Base-by-base conservation (phyloP, 2,113 vertebrate species). In the Lutjanus erythropterus region DNA sequence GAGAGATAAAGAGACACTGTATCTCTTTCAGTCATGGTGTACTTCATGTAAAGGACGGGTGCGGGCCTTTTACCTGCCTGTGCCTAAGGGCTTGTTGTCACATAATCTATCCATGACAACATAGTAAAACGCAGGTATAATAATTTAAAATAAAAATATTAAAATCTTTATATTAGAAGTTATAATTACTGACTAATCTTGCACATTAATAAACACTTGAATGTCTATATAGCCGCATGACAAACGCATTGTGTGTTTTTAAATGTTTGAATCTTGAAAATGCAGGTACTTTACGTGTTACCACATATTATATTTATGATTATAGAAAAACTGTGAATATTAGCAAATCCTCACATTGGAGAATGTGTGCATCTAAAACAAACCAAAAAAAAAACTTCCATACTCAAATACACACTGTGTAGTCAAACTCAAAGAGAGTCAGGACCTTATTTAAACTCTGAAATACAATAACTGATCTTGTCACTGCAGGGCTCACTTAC, bases 401-500 rank as follows among this genome's bases (percentile, higher is more conserved):
- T 58, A 37, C 2, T 31, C 6, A 46, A n/a, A 58, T 3, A 42
- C 1, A 42, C 16, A 4, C 25, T 25, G 15, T 33, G 53, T n/a
- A n/a, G n/a, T n/a, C n/a, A n/a, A n/a, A n/a, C n/a, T n/a, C n/a
- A n/a, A 5, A 37, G 46, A 29, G 39, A 62, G 16, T 31, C 5
- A 6, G 12, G 3, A 9, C 9, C 14, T 47, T 25, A 25, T 47
- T 58, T 4, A 23, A 39, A 11, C 14, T 39, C 37, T 14, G 2
- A 65, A 65, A 56, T 9, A n/a, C 7, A 49, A 4, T 16, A 25
- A 29, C 41, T 64, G 11, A 29, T 52, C 16, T 25, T 35, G 19
- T 67, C n/a, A 39, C 53, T 65, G 31, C n/a, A 47, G 68, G 46
- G 71, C 37, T 27, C 58, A 41, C 31, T 46, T 18, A 49, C 31